Evolutionary conservation across 2,888 invertebrate genomes (phyloP).

Genomic region (Tinea pellionella): DNA sequence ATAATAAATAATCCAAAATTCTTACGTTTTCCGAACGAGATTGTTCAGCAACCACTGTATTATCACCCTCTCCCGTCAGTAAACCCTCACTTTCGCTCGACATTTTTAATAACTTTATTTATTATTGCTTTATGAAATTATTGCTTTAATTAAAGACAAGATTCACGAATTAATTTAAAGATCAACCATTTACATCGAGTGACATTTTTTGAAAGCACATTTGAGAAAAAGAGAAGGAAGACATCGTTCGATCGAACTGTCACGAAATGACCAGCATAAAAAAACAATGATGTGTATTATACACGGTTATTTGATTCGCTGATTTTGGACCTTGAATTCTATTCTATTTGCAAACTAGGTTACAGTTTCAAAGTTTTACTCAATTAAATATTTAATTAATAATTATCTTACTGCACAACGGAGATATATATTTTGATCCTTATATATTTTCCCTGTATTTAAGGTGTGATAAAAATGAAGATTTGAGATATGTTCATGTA

Average conservation of each 20-base stretch:
- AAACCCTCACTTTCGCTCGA: slow-evolving; percentile 1
- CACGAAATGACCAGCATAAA: not conserved
- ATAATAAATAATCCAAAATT: not conserved
- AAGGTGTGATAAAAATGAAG: too few relatives aligned
- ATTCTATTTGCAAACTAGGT: not conserved
- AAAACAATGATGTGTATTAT: not conserved
- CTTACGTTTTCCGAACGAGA: not conserved
- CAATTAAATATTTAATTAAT: too few relatives aligned
- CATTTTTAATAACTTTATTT: not conserved
- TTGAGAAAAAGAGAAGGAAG: not conserved
- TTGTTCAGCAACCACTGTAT: not conserved
- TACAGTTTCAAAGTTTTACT: too few relatives aligned
- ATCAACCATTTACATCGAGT: not conserved
- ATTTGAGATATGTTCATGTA: too few relatives aligned
- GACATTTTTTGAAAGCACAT: not conserved
- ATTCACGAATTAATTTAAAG: slow-evolving; percentile 6
- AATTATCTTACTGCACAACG: too few relatives aligned
- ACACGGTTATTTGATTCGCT: not conserved
- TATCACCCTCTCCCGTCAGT: not conserved
- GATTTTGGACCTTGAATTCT: not conserved
- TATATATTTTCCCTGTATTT: too few relatives aligned
- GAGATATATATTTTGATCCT: too few relatives aligned
- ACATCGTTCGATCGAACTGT: not conserved
- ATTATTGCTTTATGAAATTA: not conserved
- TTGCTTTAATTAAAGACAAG: not conserved